Percentiles rank a stretch among this genome's conserved stretches.
phyloP scores from a whole-genome alignment of 2,113 vertebrate genomes.

The Tenebrosternarchus preto region DNA sequence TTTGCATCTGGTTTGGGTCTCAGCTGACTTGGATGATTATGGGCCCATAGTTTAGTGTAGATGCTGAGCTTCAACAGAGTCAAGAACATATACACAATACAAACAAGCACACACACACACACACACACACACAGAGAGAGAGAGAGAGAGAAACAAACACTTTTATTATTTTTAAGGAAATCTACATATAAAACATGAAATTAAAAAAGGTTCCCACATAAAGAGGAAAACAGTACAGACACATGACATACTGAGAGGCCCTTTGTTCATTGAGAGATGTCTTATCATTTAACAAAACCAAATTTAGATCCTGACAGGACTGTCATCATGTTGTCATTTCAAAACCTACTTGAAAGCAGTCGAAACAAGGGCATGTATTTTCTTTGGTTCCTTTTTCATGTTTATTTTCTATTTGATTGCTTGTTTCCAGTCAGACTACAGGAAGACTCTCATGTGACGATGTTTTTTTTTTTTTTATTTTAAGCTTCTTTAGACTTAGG shows the following conservation, averaged over 20 bases:
- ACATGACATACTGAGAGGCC: conserved; percentile 13
- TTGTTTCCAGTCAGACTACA: conserved; percentile 16
- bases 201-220: not conserved
- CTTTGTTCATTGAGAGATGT: conserved; percentile 21
- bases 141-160: too few species aligned
- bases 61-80: not conserved
- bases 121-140: too few species aligned
- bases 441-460: not conserved
- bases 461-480: not conserved
- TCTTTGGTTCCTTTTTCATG: too few species aligned
- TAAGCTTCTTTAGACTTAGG: not conserved
- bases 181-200: too few species aligned
- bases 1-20: not conserved
- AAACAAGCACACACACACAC: too few species aligned
- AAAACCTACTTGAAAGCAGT: conserved; percentile 20
- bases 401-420: not conserved
- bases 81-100: too few species aligned
- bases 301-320: conserved; percentile 31
- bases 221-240: not conserved
- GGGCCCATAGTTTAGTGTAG: not conserved
- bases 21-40: not conserved
- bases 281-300: conserved; percentile 28
- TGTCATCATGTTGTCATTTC: conserved; percentile 29
- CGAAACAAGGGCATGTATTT: not conserved
- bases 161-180: too few species aligned